Evolutionary conservation across 2,888 invertebrate genomes (phyloP).

Genomic region (Chrysolina americana): DNA sequence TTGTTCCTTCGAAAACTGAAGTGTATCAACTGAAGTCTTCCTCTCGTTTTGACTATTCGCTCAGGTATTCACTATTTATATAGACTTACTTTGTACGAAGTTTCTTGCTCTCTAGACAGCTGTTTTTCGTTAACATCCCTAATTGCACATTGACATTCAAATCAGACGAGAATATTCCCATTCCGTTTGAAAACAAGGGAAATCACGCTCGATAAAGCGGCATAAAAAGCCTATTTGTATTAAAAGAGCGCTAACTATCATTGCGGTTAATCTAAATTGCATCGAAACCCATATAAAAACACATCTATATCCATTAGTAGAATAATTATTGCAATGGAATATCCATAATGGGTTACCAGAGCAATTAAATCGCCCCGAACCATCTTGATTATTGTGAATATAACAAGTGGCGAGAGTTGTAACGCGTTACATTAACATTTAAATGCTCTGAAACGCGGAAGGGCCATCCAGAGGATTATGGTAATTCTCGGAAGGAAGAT

Average conservation of each 20-base stretch:
- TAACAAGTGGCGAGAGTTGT: constrained; percentile 57
- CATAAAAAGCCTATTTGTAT: constrained; percentile 33
- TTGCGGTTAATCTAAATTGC: constrained; percentile 46
- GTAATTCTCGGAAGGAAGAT: constrained; percentile 59
- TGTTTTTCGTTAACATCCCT: constrained; percentile 9
- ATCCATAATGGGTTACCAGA: constrained; percentile 55
- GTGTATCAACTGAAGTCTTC: no score
- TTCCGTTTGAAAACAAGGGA: constrained; percentile 13
- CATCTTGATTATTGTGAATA: constrained; percentile 63
- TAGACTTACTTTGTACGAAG: no score
- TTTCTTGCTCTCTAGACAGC: neutral
- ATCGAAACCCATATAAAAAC: constrained; percentile 40
- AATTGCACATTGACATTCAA: constrained; percentile 19
- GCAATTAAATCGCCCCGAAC: constrained; percentile 60
- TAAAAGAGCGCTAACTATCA: constrained; percentile 37
- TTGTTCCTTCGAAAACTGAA: no score
- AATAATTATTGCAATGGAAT: constrained; percentile 54
- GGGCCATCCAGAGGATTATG: constrained; percentile 57
- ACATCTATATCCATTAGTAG: constrained; percentile 55
- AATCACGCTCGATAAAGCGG: constrained; percentile 9
- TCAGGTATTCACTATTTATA: no score
- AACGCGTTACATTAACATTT: constrained; percentile 60
- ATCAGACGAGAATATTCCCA: constrained; percentile 19
- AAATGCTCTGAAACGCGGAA: constrained; percentile 54
- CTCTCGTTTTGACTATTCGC: no score